Percentiles rank a stretch among this genome's conserved stretches.
These are phyloP conservation scores for Amaurobius ferox DNA, from an alignment of 2,888 invertebrate species.

Conservation along the genomic window DNA sequence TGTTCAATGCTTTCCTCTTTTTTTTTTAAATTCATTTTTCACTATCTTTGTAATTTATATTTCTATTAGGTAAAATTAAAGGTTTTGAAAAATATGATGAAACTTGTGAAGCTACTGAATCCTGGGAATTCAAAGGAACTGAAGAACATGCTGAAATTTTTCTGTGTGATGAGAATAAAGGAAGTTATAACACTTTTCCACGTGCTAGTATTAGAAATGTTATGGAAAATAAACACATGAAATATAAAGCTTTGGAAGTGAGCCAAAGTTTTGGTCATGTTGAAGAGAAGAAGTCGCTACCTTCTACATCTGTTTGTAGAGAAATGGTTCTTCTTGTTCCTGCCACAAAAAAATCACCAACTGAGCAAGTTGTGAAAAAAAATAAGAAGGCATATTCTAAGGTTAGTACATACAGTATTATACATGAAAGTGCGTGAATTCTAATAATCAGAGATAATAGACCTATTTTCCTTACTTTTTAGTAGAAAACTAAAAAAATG, in stretches of 20 bases:
- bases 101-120: no score
- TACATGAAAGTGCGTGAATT: no score
- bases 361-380: background rate
- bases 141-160: background rate
- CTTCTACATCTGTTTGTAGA: background rate
- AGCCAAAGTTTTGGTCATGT: slow-evolving; percentile 13
- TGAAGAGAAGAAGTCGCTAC: background rate
- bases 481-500: no score
- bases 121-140: no score
- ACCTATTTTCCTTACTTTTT: no score
- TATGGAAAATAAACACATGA: slow-evolving; percentile 39
- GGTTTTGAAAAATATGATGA: no score
- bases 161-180: background rate
- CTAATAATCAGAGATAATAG: no score
- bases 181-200: slow-evolving; percentile 18
- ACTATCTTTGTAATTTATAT: no score
- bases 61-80: no score
- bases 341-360: background rate
- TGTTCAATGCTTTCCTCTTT: no score
- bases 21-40: no score
- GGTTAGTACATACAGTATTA: background rate
- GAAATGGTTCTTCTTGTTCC: slow-evolving; percentile 59
- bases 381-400: background rate
- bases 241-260: slow-evolving; percentile 6
- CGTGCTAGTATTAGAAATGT: slow-evolving; percentile 35